Base-by-base conservation (phyloP, 2,888 invertebrate species). In the Zonitis immaculata region DNA sequence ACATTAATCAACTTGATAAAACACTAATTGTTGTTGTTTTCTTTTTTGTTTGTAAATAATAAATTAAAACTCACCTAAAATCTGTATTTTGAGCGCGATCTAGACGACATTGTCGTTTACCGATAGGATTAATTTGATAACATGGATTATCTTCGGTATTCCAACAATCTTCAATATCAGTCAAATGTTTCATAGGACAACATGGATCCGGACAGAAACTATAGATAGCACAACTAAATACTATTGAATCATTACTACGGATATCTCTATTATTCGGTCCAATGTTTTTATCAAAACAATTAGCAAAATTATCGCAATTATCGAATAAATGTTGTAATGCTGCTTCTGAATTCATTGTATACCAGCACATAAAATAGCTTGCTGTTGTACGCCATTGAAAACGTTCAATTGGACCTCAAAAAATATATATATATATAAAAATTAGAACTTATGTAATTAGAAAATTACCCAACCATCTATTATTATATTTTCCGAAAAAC, bases 121-220 rank as follows among this genome's bases (percentile, higher is more conserved):
- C 72, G 47, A 62, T 59, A 8, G 62, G 63, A 58, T 79, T 79
- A 60, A 70, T 75, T 20, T 63, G 62, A 63, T 73, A 78, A 66
- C 84, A 84, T 11, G 83, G 83, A 73, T 83, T 84, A 14, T 62
- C 64, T 35, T 61, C 59, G 48, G 68, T 71, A 28, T 76, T 66
- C 65, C 73, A 70, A 66, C 84, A 85, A 44, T 78, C 71, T 8
- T 69, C 69, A 51, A 69, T 59, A 16, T 71, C 63, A 16, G 68
- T 62, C 9, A 81, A 66, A 62, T 79, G 78, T 62, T 77, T 80
- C 51, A 76, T 64, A 14, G 81, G 78, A 64, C 85, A 85, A 63
- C 85, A 85, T 6, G 80, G 80, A 68, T 86, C 84, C 6, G 85
- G 85, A 69, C 86, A 86, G 72, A 86, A 85, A 66, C 85, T 84